Base-by-base conservation (phyloP, 2,113 vertebrate species). In the Choloepus hoffmanni region DNA sequence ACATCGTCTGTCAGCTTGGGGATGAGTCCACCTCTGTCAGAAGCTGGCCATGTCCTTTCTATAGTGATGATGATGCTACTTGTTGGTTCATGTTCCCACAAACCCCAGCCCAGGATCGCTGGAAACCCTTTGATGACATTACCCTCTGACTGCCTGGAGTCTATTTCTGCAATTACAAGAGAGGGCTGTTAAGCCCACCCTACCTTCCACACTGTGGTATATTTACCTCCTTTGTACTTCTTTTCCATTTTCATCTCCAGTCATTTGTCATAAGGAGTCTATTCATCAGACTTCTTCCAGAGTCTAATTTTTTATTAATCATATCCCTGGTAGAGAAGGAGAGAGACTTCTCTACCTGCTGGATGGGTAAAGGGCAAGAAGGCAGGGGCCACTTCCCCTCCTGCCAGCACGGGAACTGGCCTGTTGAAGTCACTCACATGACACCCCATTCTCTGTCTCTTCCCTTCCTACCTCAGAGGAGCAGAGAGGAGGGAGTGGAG, bases 251-350 rank as follows among this genome's bases (percentile, higher is more conserved):
- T 19, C 48, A 19, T 16, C 79, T 18, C 72, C 8, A 7, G 30
- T 7, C 13, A 28, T 4, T 5, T 24, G 3, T 30, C 72, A 13
- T 9, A 0, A 36, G 16, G 12, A 4, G 3, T 6, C 14, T 3
- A 10, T 19, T 43, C 24, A 1, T 16, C 18, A 18, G 2, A 40
- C 36, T 28, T 16, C 10, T 36, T 36, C 36, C 2, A 53, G 18
- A n/a, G 23, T 23, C 50, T 18, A 0, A 3, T 53, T 7, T 7
- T 0, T 5, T 40, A 14, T 28, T 19, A 58, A 1, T 21, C 1
- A 4, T 45, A 26, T 50, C 48, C 83, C 45, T 55, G 33, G 2
- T 36, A 36, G 36, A 36, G 36, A 36, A 36, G 36, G 26, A 78
- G 5, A 45, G 26, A 19, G 9, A 18, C 6, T 16, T 14, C 0